Base-by-base conservation (phyloP, 1,140 invertebrate genomes). In the Phymastichus coffea region DNA sequence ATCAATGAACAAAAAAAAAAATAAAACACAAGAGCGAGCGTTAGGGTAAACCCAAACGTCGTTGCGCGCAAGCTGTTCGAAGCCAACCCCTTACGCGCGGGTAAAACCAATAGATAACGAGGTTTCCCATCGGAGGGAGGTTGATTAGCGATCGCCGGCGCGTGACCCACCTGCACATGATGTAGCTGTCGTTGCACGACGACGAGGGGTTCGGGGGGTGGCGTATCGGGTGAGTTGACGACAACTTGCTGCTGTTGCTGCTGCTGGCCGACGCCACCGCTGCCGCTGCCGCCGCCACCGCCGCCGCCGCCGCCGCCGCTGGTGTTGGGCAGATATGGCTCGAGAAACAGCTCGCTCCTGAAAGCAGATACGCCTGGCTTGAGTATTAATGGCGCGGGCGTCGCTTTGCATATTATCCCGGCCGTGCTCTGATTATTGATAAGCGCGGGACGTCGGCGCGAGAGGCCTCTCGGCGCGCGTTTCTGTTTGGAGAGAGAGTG, bases 291-390 rank as follows among this genome's bases (percentile, higher is more conserved):
- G 48, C 41, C 7, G 38, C 10, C 20, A 17, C 48, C 30, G 48
- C 33, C 52, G 57, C 4, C 46, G 47, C 19, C 14, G 52, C 77
- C 75, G 20, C 22, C 26, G 20, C 12, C 26, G 46, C 14, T 48
- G 22, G 26, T 20, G 23, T 28, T 20, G 53, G 78, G 77, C 56
- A 78, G 64, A 53, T 79, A 79, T 33, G 79, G 75, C 67, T 80
- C 79, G 69, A 80, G 68, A 65, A 80, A 80, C 64, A 80, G 75
- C 71, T 79, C 79, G 65, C 72, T 80, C 66, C 79, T 80, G 70
- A 25, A 79, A 78, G 28, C 28, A 7, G 6, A 33, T 33, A 12
- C 28, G 6, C 28, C 28, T 6, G 28, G 28, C 28, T 12, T 6
- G 28, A 7, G 12, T 33, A 33, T 33, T 33, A 33, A 33, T 12